These are phyloP conservation scores for Anthonomus grandis DNA, from an alignment of 1,140 invertebrate genomes.

Conservation along the genomic window DNA sequence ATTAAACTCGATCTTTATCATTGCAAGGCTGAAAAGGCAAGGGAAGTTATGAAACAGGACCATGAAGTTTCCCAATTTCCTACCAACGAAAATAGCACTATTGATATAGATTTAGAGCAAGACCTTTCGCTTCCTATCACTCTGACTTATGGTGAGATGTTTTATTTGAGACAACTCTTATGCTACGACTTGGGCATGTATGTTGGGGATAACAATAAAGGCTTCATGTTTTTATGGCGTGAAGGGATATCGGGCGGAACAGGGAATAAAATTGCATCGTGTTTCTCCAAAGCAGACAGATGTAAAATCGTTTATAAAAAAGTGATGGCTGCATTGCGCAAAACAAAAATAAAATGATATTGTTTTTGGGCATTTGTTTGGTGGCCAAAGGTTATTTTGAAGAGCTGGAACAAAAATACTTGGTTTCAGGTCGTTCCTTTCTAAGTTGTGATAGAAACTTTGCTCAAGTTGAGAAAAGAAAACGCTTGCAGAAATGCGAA, in stretches of 20 bases:
- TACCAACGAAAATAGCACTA: background rate
- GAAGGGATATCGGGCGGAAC: conserved; percentile 6
- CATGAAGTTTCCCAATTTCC: background rate
- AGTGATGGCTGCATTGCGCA: conserved; percentile 10
- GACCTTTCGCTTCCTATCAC: conserved; percentile 6
- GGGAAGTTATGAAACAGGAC: conserved; percentile 3
- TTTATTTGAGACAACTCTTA: conserved; percentile 11
- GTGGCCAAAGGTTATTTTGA: background rate
- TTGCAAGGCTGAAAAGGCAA: conserved; percentile 6
- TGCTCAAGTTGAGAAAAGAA: conserved; percentile 12
- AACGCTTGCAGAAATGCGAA: background rate
- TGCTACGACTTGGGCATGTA: conserved; percentile 10
- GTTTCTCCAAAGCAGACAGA: background rate
- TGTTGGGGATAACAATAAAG: conserved; percentile 7
- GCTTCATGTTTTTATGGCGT: conserved; percentile 10
- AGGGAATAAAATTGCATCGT: conserved; percentile 14
- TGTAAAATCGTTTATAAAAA: conserved; percentile 1
- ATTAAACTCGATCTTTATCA: conserved; percentile 1
- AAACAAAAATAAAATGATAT: conserved; percentile 12
- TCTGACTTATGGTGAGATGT: conserved; percentile 11
- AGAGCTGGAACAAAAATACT: conserved; percentile 9
- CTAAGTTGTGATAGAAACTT: conserved; percentile 11
- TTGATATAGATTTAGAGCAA: conserved; percentile 11
- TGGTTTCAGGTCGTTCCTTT: conserved; percentile 9
- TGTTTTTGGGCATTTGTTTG: conserved; percentile 6